phyloP scores from a whole-genome alignment of 1,140 invertebrate genomes.

The Drosophila subobscura region DNA sequence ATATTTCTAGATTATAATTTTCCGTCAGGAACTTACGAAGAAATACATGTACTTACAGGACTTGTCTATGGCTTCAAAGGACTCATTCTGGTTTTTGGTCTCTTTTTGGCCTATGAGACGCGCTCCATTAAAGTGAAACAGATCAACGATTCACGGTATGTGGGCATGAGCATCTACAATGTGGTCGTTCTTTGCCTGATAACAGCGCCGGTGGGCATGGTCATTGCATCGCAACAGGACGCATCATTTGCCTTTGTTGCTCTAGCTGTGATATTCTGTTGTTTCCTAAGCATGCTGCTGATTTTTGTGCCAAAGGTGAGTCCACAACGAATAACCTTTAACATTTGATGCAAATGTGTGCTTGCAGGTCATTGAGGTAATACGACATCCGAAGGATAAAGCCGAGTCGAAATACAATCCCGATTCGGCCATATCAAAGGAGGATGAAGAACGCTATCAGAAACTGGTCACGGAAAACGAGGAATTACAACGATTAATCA shows the following conservation, averaged over 20 bases:
- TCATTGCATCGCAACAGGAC: conserved; percentile 98
- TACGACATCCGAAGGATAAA: conserved; percentile 92
- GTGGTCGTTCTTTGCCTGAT: conserved; percentile 98
- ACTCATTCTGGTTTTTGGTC: conserved; percentile 96
- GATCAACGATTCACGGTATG: conserved; percentile 98
- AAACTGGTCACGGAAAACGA: conserved; percentile 98
- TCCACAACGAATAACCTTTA: not conserved
- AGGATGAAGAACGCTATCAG: conserved; percentile 97
- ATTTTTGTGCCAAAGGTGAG: conserved; percentile 98
- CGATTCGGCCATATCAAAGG: conserved; percentile 94
- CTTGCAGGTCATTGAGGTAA: conserved; percentile 91
- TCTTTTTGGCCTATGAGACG: conserved; percentile 99
- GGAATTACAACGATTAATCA: conserved; percentile 96
- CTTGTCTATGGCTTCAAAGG: conserved; percentile 98
- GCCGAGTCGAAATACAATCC: conserved; percentile 93
- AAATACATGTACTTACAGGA: conserved; percentile 86
- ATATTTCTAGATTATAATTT: not conserved
- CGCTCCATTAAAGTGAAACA: conserved; percentile 97
- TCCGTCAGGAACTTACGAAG: not conserved
- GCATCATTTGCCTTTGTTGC: conserved; percentile 98
- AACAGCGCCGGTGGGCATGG: conserved; percentile 97
- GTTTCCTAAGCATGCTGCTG: conserved; percentile 98
- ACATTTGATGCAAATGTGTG: too few relatives aligned
- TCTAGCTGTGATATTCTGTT: conserved; percentile 97
- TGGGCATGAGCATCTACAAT: conserved; percentile 99